Percentiles rank a stretch among this genome's conserved stretches.
These are phyloP conservation scores for Drosophila nigrodunni DNA, from an alignment of 1,140 invertebrate genomes.

Conservation along the genomic window DNA sequence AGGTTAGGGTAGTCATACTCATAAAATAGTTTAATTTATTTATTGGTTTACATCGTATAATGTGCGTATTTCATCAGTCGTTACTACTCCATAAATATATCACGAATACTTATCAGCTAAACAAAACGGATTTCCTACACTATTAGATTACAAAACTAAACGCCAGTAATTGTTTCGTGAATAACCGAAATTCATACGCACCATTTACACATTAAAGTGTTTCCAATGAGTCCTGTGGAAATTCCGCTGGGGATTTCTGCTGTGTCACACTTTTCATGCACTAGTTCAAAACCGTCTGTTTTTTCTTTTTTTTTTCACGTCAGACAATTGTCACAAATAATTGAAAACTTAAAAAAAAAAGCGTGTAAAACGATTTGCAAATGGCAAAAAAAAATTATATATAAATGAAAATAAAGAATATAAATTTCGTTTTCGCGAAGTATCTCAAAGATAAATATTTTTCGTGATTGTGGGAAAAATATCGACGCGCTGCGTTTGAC, in stretches of 20 bases:
- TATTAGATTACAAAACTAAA: background rate
- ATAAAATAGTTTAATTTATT: too few relatives aligned
- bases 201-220: conserved; percentile 73
- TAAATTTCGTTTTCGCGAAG: conserved; percentile 7
- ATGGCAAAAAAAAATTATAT: background rate
- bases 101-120: too few relatives aligned
- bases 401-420: background rate
- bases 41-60: too few relatives aligned
- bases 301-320: background rate
- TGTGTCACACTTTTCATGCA: conserved; percentile 22
- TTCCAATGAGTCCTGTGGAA: conserved; percentile 35
- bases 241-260: conserved; percentile 38
- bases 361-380: too few relatives aligned
- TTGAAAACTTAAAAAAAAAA: background rate
- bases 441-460: conserved; percentile 23
- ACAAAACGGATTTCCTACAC: background rate
- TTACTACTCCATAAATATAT: too few relatives aligned
- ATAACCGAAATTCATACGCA: conserved; percentile 37
- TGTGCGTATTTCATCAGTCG: too few relatives aligned
- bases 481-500: conserved; percentile 72
- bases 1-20: conserved; percentile 18
- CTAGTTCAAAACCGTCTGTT: background rate
- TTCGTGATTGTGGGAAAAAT: conserved; percentile 37
- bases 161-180: background rate
- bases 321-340: background rate